Conservation (phyloP, 1,140 invertebrate genomes). For the Agraylea sexmaculata region DNA sequence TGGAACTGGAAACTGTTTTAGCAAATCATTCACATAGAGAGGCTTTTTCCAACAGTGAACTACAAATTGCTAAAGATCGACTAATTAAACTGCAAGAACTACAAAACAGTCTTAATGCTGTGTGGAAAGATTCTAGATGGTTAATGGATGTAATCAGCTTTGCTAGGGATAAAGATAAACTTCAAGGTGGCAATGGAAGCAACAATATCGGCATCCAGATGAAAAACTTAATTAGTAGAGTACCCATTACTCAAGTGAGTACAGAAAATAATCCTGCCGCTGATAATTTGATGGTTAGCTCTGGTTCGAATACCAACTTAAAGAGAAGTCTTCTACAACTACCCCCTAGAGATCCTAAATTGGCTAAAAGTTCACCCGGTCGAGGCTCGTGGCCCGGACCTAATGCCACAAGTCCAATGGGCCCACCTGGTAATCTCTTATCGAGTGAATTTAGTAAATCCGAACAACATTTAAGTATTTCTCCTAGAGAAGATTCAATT, state of each 20-base stretch:
- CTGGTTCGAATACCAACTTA: conserved; percentile 15
- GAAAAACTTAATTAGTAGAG: conserved; percentile 21
- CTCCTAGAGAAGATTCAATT: conserved; percentile 35
- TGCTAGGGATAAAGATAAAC: conserved; percentile 66
- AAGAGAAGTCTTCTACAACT: conserved; percentile 47
- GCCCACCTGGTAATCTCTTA: conserved; percentile 39
- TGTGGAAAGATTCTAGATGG: conserved; percentile 91
- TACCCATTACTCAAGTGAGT: conserved; percentile 17
- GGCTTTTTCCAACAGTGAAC: conserved; percentile 82
- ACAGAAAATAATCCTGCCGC: conserved; percentile 16
- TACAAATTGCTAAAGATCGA: conserved; percentile 74
- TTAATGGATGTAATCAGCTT: conserved; percentile 88
- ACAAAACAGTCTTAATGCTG: conserved; percentile 64
- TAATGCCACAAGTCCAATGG: conserved; percentile 38
- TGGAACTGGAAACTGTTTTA: conserved; percentile 83
- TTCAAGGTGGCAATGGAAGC: conserved; percentile 31
- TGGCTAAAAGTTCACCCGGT: conserved; percentile 61
- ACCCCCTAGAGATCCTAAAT: conserved; percentile 57
- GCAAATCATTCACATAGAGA: conserved; percentile 86
- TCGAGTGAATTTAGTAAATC: conserved; percentile 69
- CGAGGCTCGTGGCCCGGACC: conserved; percentile 75
- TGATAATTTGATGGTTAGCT: conserved; percentile 17
- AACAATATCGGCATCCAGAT: conserved; percentile 28
- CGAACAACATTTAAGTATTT: conserved; percentile 59
- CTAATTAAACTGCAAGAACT: conserved; percentile 70